phyloP scores from a whole-genome alignment of 2,797 vertebrate genomes.

The Austrolebias charrua region DNA sequence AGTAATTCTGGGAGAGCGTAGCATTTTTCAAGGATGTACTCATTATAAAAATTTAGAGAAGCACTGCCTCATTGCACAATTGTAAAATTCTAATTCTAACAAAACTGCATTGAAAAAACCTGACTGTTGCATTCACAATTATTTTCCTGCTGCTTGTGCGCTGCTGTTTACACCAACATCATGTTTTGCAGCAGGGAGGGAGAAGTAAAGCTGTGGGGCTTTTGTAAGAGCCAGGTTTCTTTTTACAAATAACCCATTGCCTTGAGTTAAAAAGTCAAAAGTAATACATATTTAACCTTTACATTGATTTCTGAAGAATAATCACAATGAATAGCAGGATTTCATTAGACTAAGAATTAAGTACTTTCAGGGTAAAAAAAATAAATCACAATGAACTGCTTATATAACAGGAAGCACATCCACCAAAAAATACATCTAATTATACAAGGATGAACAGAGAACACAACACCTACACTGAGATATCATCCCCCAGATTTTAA shows the following conservation, averaged over 20 bases:
- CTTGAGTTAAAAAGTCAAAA: background rate
- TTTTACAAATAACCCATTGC: background rate
- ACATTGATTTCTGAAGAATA: background rate
- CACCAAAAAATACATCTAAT: slow-evolving; percentile 47
- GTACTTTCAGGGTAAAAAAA: slow-evolving; percentile 15
- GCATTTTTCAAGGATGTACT: no score
- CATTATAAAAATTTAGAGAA: no score
- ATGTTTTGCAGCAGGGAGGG: no score
- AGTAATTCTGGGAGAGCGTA: no score
- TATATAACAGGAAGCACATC: slow-evolving; percentile 33
- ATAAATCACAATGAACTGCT: slow-evolving; percentile 17
- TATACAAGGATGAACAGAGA: slow-evolving; percentile 26
- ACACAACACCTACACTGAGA: slow-evolving; percentile 50
- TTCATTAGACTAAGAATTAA: slow-evolving; percentile 5
- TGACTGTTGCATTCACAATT: no score
- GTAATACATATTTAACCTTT: background rate
- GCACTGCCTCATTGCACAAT: no score
- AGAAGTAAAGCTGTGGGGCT: background rate
- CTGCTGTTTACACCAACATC: no score
- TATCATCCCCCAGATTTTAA: slow-evolving; percentile 35
- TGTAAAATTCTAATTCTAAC: no score
- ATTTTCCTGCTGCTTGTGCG: no score
- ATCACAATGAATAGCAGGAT: background rate
- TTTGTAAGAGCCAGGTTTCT: background rate
- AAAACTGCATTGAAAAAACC: no score